A percentile compares a stretch with the other conserved stretches of the same genome.
phyloP scores from a whole-genome alignment of 2,113 vertebrate genomes.

The Syngnathoides biaculeatus region DNA sequence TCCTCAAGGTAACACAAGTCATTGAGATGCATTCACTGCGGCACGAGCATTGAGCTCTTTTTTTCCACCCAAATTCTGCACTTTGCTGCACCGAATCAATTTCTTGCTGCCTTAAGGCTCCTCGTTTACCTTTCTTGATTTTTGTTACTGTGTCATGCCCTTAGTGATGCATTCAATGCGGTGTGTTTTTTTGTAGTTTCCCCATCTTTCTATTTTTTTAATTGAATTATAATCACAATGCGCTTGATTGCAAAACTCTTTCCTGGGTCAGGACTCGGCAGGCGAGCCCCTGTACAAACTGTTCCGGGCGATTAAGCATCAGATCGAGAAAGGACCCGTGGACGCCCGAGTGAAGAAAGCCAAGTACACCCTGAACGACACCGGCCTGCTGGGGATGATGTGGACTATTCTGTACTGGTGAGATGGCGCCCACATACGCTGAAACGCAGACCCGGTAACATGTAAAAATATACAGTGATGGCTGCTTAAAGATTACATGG shows the following conservation, averaged over 20 bases:
- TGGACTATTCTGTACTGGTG: constrained; percentile 88
- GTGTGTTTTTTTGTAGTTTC: neutral
- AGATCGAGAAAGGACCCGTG: constrained; percentile 97
- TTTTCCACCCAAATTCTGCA: neutral
- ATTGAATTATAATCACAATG: neutral
- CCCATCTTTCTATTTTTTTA: neutral
- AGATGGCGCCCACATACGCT: constrained; percentile 27
- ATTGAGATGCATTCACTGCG: neutral
- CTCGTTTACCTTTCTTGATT: constrained; percentile 17
- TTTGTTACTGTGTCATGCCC: constrained; percentile 10
- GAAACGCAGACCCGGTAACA: neutral
- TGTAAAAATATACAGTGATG: constrained; percentile 14
- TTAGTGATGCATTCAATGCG: too few relatives aligned
- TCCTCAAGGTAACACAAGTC: constrained; percentile 82
- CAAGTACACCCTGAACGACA: constrained; percentile 97
- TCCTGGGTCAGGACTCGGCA: constrained; percentile 81
- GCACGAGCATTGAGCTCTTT: too few relatives aligned
- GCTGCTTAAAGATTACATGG: constrained; percentile 30
- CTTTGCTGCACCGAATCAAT: neutral
- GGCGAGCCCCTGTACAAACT: constrained; percentile 96
- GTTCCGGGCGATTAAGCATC: constrained; percentile 98
- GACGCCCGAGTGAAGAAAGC: constrained; percentile 93
- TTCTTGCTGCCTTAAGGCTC: neutral
- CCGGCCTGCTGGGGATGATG: constrained; percentile 91
- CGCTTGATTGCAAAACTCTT: neutral